Evolutionary conservation across 2,888 invertebrate species (phyloP), one percentile per base, ranked within the genome.

Genomic region (Busseola fusca): DNA sequence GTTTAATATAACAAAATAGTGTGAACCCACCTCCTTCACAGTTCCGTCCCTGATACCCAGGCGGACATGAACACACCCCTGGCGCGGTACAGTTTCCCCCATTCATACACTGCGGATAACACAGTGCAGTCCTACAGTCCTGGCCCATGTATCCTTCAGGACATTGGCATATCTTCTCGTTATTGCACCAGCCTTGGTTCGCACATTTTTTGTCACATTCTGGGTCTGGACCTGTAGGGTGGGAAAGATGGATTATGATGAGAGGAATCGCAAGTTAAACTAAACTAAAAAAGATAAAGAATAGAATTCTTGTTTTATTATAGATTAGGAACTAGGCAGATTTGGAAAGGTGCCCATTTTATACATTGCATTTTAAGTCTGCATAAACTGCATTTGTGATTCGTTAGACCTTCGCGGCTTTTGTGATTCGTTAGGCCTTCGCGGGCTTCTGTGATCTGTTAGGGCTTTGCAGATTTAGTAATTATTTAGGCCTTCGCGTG

Each of bases 81-180:
- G 98, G 98, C 42, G 98, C 98, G 27, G 98, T 98, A 91, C 98
- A 99, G 89, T 98, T 98, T 14, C 98, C 98, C 10, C 98, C 98
- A 92, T 98, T 98, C 97, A 98, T 97, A 89, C 99, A 99, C 89
- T 98, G 98, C 45, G 98, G 98, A 94, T 98, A 98, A 90, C 98
- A 98, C 54, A 98, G 96, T 50, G 98, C 98, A 79, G 98, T 98
- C 88, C 97, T 97, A 87, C 98, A 98, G 90, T 98, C 98, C 86
- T 97, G 98, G 4, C 99, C 98, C 97, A 98, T 97, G 90, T 98
- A 98, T 12, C 98, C 98, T 88, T 98, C 98, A 42, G 97, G 97
- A 92, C 98, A 98, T 87, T 98, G 98, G 91, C 98, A 98, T 76
- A 98, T 97, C 91, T 98, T 97, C 86, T 98, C 97, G 85, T 97